A percentile compares a stretch with the other conserved stretches of the same genome.
These are phyloP conservation scores for Leptopilina myrica DNA, from an alignment of 2,888 invertebrate genomes.

Conservation along the genomic window DNA sequence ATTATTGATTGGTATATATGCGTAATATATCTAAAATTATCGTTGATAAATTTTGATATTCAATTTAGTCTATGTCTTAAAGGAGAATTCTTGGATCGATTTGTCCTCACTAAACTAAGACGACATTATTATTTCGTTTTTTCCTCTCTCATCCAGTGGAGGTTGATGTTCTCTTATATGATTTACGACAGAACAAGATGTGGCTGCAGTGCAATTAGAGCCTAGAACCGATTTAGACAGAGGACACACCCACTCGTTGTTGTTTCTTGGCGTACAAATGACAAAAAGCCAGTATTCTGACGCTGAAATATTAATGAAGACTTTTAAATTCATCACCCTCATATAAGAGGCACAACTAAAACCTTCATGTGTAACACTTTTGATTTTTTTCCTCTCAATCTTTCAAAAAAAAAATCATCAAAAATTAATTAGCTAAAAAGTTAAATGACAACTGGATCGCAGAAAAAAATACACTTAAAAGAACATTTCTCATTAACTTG, in stretches of 20 bases:
- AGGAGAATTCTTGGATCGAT: conserved; percentile 23
- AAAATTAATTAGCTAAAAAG: conserved; percentile 25
- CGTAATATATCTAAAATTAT: not conserved
- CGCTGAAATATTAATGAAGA: conserved; percentile 70
- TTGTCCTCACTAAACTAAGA: conserved; percentile 27
- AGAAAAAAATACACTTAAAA: not conserved
- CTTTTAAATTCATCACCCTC: conserved; percentile 54
- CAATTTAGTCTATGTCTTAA: conserved; percentile 5
- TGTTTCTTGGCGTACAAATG: conserved; percentile 65
- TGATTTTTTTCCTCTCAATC: too few relatives aligned
- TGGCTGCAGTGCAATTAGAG: conserved; percentile 51
- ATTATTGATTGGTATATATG: too few relatives aligned
- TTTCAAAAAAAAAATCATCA: not conserved
- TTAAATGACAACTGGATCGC: not conserved
- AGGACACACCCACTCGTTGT: conserved; percentile 55
- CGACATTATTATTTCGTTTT: conserved; percentile 22
- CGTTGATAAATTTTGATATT: conserved; percentile 18
- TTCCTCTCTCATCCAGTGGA: not conserved
- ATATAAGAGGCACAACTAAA: not conserved
- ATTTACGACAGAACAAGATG: conserved; percentile 39
- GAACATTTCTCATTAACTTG: not conserved
- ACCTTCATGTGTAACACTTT: not conserved
- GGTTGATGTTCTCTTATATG: conserved; percentile 38
- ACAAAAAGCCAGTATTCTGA: conserved; percentile 66
- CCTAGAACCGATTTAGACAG: conserved; percentile 50